Evolutionary conservation across 2,113 vertebrate species (phyloP).

Genomic region (Abramis brama): DNA sequence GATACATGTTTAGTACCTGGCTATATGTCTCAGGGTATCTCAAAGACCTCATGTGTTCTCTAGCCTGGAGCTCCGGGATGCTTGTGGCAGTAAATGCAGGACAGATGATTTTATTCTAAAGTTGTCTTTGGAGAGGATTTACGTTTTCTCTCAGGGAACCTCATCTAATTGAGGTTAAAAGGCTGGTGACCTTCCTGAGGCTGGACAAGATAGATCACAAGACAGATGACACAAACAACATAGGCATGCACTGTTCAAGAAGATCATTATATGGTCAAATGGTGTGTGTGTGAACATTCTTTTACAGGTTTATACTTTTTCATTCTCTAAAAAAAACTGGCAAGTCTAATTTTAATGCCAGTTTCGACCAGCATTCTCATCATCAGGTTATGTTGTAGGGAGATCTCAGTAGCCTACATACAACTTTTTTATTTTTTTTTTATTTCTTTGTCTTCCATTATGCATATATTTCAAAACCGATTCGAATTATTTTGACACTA

Average conservation of each 20-base stretch:
- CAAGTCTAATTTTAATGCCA: neutral
- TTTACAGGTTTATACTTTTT: neutral
- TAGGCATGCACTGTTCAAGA: slow-evolving; percentile 1
- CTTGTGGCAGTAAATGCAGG: neutral
- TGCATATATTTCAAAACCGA: neutral
- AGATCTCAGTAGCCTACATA: neutral
- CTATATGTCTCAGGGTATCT: neutral
- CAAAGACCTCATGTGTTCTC: neutral
- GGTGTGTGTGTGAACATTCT: neutral
- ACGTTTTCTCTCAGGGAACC: slow-evolving; percentile 16
- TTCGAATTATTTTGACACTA: slow-evolving; percentile 7
- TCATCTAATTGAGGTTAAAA: slow-evolving; percentile 26
- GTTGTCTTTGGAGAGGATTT: slow-evolving; percentile 27
- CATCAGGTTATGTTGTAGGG: neutral
- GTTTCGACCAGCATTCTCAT: too few species aligned
- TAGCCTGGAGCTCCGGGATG: neutral
- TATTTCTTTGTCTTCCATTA: neutral
- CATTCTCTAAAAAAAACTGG: neutral
- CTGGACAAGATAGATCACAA: slow-evolving; percentile 26
- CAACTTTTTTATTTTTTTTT: neutral
- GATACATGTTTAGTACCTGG: neutral
- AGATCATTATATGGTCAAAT: slow-evolving; percentile 2
- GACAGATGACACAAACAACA: slow-evolving; percentile 22
- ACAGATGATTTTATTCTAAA: slow-evolving; percentile 5
- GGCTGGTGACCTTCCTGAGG: slow-evolving; percentile 8